A percentile compares a stretch with the other conserved stretches of the same genome.
Conservation (phyloP, 1,140 invertebrate genomes). For the Samia ricini region DNA sequence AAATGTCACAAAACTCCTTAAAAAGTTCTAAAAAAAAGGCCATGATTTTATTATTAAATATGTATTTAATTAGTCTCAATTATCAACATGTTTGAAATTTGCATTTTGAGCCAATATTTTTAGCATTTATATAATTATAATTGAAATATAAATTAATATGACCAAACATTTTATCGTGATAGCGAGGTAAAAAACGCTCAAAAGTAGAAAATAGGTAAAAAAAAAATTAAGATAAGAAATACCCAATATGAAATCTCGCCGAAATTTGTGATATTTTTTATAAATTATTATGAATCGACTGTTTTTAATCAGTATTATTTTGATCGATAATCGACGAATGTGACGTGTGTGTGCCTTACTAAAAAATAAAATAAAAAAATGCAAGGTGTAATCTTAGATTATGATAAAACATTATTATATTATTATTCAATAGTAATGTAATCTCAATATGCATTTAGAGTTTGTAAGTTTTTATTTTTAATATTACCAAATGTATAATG, state of each 20-base stretch:
- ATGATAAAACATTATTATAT: neutral
- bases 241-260: slow-evolving; percentile 8
- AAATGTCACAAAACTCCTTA: too few species aligned
- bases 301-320: slow-evolving; percentile 7
- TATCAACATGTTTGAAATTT: too few species aligned
- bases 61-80: too few species aligned
- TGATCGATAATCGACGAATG: neutral
- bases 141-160: too few species aligned
- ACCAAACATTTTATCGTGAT: neutral
- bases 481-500: neutral
- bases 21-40: too few species aligned
- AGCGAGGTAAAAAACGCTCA: too few species aligned
- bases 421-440: neutral
- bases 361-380: too few species aligned
- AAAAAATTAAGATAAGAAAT: neutral
- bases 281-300: slow-evolving; percentile 4
- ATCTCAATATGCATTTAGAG: neutral
- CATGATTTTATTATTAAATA: too few species aligned
- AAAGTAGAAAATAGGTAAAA: neutral
- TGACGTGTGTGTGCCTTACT: neutral
- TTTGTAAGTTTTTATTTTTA: neutral
- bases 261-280: slow-evolving; percentile 14
- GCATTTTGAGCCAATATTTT: too few species aligned
- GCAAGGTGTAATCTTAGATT: too few species aligned
- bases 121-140: neutral